Conservation (phyloP, 1,140 invertebrate genomes). For the Aphidius ervi region DNA sequence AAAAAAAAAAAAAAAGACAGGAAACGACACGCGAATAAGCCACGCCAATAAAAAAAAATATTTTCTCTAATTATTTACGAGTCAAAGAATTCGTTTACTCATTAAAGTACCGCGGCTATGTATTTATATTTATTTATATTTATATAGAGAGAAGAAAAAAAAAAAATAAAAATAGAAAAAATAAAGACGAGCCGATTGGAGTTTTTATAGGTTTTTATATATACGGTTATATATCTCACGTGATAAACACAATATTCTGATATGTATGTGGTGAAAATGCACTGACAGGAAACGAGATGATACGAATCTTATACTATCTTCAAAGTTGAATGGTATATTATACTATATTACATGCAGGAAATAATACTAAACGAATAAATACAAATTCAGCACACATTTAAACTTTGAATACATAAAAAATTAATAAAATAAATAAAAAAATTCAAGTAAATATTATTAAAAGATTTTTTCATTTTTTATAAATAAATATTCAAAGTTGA, state of each 20-base stretch:
- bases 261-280: background rate
- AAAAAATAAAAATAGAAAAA: too few relatives aligned
- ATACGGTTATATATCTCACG: conserved; percentile 1
- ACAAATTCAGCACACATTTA: background rate
- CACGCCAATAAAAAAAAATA: conserved; percentile 8
- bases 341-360: background rate
- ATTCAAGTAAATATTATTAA: background rate
- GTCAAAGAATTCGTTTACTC: conserved; percentile 15
- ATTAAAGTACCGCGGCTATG: conserved; percentile 5
- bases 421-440: too few relatives aligned
- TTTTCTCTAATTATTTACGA: conserved; percentile 16
- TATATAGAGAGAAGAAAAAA: conserved; percentile 12
- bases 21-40: conserved; percentile 15
- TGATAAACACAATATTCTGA: background rate
- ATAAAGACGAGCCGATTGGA: too few relatives aligned
- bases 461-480: background rate
- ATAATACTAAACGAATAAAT: too few relatives aligned
- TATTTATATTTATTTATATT: background rate
- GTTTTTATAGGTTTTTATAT: background rate
- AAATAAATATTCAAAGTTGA: too few relatives aligned
- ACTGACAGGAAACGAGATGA: conserved; percentile 10
- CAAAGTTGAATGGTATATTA: conserved; percentile 6
- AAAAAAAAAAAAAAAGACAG: conserved; percentile 6
- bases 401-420: background rate
- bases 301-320: conserved; percentile 7